Base-by-base conservation (phyloP, 2,888 invertebrate genomes). In the Lypha dubia region DNA sequence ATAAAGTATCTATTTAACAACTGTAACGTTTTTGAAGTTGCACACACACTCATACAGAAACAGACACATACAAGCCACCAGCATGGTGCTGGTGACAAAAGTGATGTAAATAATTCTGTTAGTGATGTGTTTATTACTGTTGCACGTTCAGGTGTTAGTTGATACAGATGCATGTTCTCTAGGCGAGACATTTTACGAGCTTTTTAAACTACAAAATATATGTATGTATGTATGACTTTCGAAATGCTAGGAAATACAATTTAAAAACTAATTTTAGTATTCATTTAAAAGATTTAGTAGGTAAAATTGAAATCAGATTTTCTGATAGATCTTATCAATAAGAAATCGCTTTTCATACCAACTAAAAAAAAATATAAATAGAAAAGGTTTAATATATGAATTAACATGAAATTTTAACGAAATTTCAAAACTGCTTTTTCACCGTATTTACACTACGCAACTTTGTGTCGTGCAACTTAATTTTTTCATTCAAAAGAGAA, bases 1-100 rank as follows among this genome's bases (percentile, higher is more conserved):
- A 73, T 58, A 73, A 65, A 73, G 58, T 79, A 79, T 79, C 65
- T 65, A 24, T 56, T 73, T 24, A 44, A 20, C 15, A 28, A 60
- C 17, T 62, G 51, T 22, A 62, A 44, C 38, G 28, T 41, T 68
- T 28, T n/a, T 41, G 53, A 28, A 24, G 60, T 32, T 51, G 49
- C 58, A 24, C 67, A 28, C 7, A 44, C 35, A 22, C 22, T 22
- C 13, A 53, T 11, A n/a, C 13, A 68, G 7, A 62, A 38, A 11
- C 11, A 38, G n/a, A n/a, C n/a, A n/a, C n/a, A n/a, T n/a, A n/a
- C n/a, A n/a, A n/a, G n/a, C n/a, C n/a, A n/a, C n/a, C n/a, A n/a
- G n/a, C n/a, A n/a, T n/a, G n/a, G 13, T 62, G 24, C 15, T 67
- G 58, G 20, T 49, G 71, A 56, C 56, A 35, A 58, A 46, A 38